These are phyloP conservation scores for Colius striatus DNA, from an alignment of 2,113 vertebrate species.

Conservation along the genomic window DNA sequence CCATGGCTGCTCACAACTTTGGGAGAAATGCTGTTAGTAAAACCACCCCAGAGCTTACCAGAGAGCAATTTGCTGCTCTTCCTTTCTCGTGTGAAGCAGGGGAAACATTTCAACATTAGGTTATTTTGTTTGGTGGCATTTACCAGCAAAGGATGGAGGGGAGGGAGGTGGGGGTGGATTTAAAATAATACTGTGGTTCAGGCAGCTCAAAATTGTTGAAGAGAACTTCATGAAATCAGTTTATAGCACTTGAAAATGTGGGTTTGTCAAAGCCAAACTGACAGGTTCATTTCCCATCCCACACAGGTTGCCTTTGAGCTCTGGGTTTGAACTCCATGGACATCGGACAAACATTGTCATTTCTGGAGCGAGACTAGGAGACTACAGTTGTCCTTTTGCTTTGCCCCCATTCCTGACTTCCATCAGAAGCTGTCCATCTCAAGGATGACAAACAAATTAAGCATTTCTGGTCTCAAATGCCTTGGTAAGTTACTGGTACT, in stretches of 20 bases:
- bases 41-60: neutral
- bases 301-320: neutral
- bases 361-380: neutral
- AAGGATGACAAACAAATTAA: neutral
- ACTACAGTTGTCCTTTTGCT: accelerated
- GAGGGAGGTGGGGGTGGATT: neutral
- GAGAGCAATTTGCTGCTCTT: neutral
- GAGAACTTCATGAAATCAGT: neutral
- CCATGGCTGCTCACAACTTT: neutral
- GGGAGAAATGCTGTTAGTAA: neutral
- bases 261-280: neutral
- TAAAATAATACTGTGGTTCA: neutral
- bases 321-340: neutral
- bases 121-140: constrained; percentile 5
- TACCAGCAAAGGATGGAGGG: neutral
- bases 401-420: neutral
- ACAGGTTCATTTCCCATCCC: neutral
- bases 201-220: neutral
- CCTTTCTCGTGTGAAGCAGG: neutral
- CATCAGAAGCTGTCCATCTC: too few species aligned
- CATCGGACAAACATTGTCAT: neutral
- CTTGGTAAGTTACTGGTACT: neutral
- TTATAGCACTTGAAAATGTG: neutral
- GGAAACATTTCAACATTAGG: neutral
- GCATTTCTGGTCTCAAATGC: neutral